Evolutionary conservation across 2,113 vertebrate genomes (phyloP).

Genomic region (Abramis brama): DNA sequence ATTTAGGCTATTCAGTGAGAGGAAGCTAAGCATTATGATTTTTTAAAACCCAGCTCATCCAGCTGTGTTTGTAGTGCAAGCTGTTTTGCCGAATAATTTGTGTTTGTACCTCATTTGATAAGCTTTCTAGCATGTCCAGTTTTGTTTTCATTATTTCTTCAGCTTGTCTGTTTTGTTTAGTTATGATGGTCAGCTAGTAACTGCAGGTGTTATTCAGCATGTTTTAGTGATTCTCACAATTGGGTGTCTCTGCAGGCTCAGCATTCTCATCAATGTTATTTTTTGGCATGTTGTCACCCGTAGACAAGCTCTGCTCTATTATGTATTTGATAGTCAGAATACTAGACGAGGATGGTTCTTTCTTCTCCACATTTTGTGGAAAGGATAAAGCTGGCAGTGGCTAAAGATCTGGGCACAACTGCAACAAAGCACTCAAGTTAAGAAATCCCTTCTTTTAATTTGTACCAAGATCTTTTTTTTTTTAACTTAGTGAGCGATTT

Average conservation of each 20-base stretch:
- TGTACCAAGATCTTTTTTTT: no score
- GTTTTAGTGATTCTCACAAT: background rate
- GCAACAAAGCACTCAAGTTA: background rate
- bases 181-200: slow-evolving; percentile 24
- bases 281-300: background rate
- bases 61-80: slow-evolving; percentile 32
- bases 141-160: slow-evolving; percentile 26
- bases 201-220: slow-evolving; percentile 1
- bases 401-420: background rate
- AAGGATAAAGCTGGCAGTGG: background rate
- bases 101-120: slow-evolving; percentile 26
- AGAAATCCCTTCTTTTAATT: background rate
- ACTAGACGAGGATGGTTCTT: background rate
- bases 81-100: slow-evolving; percentile 20
- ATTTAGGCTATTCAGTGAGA: slow-evolving; percentile 22
- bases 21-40: background rate
- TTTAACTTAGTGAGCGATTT: no score
- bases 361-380: background rate
- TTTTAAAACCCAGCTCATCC: slow-evolving; percentile 11
- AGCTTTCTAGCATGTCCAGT: slow-evolving; percentile 17
- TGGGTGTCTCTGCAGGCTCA: background rate
- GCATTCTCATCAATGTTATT: background rate
- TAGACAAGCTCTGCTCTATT: background rate
- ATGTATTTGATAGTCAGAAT: background rate
- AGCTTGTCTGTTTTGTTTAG: slow-evolving; percentile 19